Conservation (phyloP, 1,140 invertebrate species). For the Drosophila ohnishii region DNA sequence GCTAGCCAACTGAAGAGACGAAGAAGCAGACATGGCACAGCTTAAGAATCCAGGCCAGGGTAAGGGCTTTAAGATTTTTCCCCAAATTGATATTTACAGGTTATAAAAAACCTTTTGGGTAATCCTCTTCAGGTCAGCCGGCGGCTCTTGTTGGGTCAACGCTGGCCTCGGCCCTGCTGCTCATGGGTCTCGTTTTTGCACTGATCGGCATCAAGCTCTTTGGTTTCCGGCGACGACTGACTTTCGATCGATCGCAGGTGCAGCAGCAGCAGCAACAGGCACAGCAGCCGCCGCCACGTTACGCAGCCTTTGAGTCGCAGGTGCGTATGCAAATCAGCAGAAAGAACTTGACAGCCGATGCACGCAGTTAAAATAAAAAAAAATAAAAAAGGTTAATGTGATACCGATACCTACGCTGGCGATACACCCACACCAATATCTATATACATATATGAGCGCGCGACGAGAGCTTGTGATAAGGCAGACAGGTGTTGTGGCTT, state of each 20-base stretch:
- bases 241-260: slow-evolving; percentile 54
- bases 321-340: slow-evolving; percentile 48
- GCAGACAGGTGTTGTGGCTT: slow-evolving; percentile 40
- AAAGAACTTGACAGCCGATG: slow-evolving; percentile 27
- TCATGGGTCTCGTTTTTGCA: slow-evolving; percentile 66
- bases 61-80: slow-evolving; percentile 14
- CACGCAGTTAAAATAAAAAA: slow-evolving; percentile 52
- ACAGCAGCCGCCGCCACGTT: slow-evolving; percentile 56
- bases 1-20: slow-evolving; percentile 44
- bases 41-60: slow-evolving; percentile 66
- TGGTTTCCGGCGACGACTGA: slow-evolving; percentile 83
- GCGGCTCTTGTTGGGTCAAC: slow-evolving; percentile 42
- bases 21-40: slow-evolving; percentile 57
- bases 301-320: slow-evolving; percentile 71
- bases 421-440: slow-evolving; percentile 17
- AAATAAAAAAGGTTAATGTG: slow-evolving; percentile 56
- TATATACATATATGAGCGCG: not conserved
- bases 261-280: slow-evolving; percentile 26
- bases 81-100: not conserved
- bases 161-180: slow-evolving; percentile 47
- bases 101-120: not conserved
- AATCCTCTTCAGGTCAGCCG: slow-evolving; percentile 42
- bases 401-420: slow-evolving; percentile 33
- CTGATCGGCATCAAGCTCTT: slow-evolving; percentile 82
- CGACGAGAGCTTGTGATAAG: slow-evolving; percentile 60